Base-by-base conservation (phyloP, 1,140 invertebrate species). In the Bombus polaris region DNA sequence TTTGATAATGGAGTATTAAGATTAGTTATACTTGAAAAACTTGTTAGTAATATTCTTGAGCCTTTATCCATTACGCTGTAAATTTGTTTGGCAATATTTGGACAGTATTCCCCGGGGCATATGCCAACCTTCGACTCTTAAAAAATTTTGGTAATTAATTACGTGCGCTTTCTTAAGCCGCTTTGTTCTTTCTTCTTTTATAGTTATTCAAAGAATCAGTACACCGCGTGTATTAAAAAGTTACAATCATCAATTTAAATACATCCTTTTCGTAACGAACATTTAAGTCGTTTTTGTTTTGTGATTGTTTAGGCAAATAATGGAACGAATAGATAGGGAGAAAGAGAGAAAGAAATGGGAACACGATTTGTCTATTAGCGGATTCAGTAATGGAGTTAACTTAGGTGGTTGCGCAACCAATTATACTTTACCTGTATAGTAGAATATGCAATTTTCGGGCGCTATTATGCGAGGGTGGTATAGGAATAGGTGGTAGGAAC, bases 311-410 rank as follows among this genome's bases (percentile, higher is more conserved):
- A n/a, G 28, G 39, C 39, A n/a, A 72, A 72, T 18, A 39, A 25
- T 0, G 22, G 1, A 39, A 72, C 12, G 12, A n/a, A 72, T 15
- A 42, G 13, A 15, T 12, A 4, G 28, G 3, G 15, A 25, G 28
- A 12, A 35, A 18, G 12, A 25, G 42, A 25, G 42, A 32, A 25
- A 47, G 37, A 37, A 35, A 22, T 25, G 62, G 12, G 39, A 0
- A 44, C 25, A 22, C 35, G 57, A 59, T 79, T 53, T 22, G 18
- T 18, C 71, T 39, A 32, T 42, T 44, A 57, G 22, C 25, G 25
- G 32, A 74, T 62, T 75, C 39, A 18, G 47, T 82, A 82, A 65
- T 25, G 71, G 42, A 18, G 39, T 25, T n/a, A 65, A 75, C 71
- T 18, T 82, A n/a, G 32, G 32, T 35, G 71, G 28, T 37, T 25